These are phyloP conservation scores for Anorthoa munda DNA, from an alignment of 2,888 invertebrate species.

Conservation along the genomic window DNA sequence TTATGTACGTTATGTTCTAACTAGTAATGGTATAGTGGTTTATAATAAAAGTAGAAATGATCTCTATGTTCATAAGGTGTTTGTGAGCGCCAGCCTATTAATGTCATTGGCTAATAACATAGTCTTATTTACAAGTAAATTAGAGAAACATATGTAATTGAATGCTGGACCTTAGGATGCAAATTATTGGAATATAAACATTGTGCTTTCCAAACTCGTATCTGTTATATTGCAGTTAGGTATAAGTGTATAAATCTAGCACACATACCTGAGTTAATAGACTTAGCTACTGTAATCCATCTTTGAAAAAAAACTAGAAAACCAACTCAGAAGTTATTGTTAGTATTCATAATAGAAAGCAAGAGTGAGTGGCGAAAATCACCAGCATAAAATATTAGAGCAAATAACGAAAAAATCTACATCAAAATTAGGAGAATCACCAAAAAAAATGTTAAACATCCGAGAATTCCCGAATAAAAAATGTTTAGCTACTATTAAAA, in stretches of 20 bases:
- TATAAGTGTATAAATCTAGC: too few relatives aligned
- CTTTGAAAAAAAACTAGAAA: too few relatives aligned
- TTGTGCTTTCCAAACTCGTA: not conserved
- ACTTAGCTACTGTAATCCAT: too few relatives aligned
- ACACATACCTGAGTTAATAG: too few relatives aligned
- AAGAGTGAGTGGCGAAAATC: not conserved
- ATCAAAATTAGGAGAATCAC: not conserved
- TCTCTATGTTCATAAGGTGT: not conserved
- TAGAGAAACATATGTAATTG: not conserved
- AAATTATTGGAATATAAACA: not conserved
- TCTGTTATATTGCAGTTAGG: too few relatives aligned
- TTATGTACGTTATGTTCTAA: slow-evolving; percentile 37
- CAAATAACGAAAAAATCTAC: not conserved
- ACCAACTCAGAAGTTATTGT: not conserved
- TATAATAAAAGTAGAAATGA: slow-evolving; percentile 26
- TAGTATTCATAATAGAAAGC: not conserved
- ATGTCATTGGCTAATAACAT: slow-evolving; percentile 10
- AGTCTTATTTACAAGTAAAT: slow-evolving; percentile 1
- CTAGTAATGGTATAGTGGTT: slow-evolving; percentile 21
- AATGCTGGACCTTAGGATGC: not conserved
- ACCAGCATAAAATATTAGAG: not conserved
- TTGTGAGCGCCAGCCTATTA: slow-evolving; percentile 1
- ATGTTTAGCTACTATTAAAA: slow-evolving; percentile 51
- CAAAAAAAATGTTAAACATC: slow-evolving; percentile 11
- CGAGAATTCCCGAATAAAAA: slow-evolving; percentile 41